Evolutionary conservation across 2,113 vertebrate species (phyloP), one percentile per base, ranked within the genome.

Genomic region (Plecturocebus donacophilus): DNA sequence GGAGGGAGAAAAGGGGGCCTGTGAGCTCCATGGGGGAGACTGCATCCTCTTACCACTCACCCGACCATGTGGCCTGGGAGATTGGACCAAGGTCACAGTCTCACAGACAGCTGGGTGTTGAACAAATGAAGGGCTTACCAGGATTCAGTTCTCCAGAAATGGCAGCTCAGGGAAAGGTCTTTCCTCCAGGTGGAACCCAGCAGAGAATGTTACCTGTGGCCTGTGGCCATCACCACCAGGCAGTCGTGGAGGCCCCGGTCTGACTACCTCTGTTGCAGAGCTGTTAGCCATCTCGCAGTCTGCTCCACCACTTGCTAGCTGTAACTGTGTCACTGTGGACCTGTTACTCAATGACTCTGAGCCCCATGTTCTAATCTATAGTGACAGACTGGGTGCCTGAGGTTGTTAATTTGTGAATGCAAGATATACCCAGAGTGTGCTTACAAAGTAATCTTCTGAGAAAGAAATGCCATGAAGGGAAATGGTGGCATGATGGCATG

Each of bases 311-410:
- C 70, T 38, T 68, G 23, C 47, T 8, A 21, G n/a, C 81, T 87
- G 12, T 64, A 64, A 13, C 12, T 12, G 32, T 54, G 77, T 23
- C 23, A 19, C 49, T 1, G 0, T 1, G 42, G 21, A 9, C 70
- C 73, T 47, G 14, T 52, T 7, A 45, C n/a, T 71, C 66, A 27
- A 7, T 27, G 71, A 82, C 47, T 91, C 66, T 90, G 70, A 90
- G 73, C 32, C 16, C 73, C 38, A 38, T 42, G 71, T 32, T 47
- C 23, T 70, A 12, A 58, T 35, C 23, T 30, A 32, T 3, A 85
- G 23, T 10, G 2, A 30, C 0, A 6, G n/a, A 49, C 4, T n/a
- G 11, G 0, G 17, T 5, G 49, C 42, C 70, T 17, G 2, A 19
- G 35, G 40, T 56, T 32, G 82, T 61, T 47, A 21, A 19, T 64